Evolutionary conservation across 1,140 invertebrate genomes (phyloP).

Genomic region (Trachelipus rathkii): DNA sequence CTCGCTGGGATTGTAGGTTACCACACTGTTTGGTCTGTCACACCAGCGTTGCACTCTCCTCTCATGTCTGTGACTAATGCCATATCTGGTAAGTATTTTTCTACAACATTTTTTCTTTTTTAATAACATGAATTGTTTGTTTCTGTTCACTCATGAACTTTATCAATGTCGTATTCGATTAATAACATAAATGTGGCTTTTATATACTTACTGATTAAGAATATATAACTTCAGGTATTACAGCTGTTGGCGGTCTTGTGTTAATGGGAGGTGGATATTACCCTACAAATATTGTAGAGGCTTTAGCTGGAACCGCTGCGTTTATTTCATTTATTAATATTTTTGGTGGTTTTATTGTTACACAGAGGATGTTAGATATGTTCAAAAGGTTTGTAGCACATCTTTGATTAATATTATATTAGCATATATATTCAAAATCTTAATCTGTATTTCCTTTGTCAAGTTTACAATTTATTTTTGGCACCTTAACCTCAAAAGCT

Average conservation of each 20-base stretch:
- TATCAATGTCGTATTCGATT: too few species aligned
- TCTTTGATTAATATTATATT: too few species aligned
- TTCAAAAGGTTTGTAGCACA: conserved; percentile 65
- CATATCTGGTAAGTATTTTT: conserved; percentile 63
- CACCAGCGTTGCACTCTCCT: conserved; percentile 82
- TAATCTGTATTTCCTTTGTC: too few species aligned
- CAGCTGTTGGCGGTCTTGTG: conserved; percentile 78
- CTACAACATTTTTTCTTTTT: neutral
- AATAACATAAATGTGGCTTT: too few species aligned
- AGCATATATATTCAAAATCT: too few species aligned
- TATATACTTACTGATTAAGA: too few species aligned
- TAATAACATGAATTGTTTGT: too few species aligned
- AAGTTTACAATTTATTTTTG: too few species aligned
- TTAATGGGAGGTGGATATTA: conserved; percentile 73
- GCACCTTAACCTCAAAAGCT: neutral
- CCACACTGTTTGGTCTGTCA: conserved; percentile 89
- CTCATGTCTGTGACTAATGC: conserved; percentile 92
- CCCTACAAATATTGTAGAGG: conserved; percentile 65
- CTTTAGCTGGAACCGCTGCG: conserved; percentile 70
- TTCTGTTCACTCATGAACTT: too few species aligned
- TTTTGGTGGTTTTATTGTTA: conserved; percentile 84
- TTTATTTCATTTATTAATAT: conserved; percentile 88
- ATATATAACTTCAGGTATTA: conserved; percentile 65
- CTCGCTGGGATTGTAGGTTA: conserved; percentile 80
- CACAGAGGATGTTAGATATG: conserved; percentile 79